phyloP scores from a whole-genome alignment of 2,113 vertebrate genomes.

The Solenodon paradoxus region DNA sequence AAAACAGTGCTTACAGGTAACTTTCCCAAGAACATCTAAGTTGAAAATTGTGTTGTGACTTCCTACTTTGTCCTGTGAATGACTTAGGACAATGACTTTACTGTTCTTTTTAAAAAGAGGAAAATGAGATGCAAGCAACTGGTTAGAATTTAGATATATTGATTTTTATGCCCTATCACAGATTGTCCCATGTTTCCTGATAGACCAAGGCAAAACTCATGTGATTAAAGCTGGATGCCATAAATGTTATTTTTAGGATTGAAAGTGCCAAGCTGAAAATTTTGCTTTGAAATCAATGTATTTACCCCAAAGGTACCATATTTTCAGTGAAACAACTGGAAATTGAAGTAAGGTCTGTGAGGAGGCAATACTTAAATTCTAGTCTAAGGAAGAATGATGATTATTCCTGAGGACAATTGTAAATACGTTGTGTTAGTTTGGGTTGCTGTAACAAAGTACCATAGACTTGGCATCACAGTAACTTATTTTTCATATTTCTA shows the following conservation, averaged over 20 bases:
- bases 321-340: constrained; percentile 31
- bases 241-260: constrained; percentile 29
- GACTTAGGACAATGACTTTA: not conserved
- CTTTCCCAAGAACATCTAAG: not conserved
- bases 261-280: not conserved
- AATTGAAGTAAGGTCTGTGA: constrained; percentile 7
- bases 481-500: not conserved
- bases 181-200: not conserved
- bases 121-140: constrained; percentile 19
- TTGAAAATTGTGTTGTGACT: not conserved
- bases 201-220: not conserved
- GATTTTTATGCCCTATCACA: not conserved
- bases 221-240: not conserved
- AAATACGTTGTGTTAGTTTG: not conserved
- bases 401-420: constrained; percentile 9
- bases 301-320: not conserved
- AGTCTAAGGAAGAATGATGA: not conserved
- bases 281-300: constrained; percentile 23
- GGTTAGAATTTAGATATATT: not conserved
- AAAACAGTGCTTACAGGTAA: not conserved
- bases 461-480: not conserved
- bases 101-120: not conserved
- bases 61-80: not conserved
- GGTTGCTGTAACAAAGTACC: not conserved
- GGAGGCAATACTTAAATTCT: constrained; percentile 13